phyloP scores from a whole-genome alignment of 1,140 invertebrate species.

The Drosophila sucinea region DNA sequence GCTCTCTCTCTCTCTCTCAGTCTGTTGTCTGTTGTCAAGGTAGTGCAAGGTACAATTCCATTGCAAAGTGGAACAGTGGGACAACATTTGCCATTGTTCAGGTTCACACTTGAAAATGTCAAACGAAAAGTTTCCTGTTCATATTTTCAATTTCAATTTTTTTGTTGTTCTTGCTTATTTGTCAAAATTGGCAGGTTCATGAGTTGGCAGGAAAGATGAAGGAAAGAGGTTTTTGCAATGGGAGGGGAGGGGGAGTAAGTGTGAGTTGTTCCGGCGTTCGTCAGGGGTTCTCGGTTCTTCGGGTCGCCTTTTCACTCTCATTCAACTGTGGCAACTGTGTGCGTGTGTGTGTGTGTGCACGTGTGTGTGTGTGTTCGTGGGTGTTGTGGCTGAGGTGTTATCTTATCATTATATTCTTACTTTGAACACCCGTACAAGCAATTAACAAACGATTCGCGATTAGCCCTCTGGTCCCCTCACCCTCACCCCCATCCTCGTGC shows the following conservation, averaged over 20 bases:
- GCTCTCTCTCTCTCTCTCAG: background rate
- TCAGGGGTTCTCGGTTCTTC: background rate
- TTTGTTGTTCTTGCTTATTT: background rate
- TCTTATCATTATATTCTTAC: constrained; percentile 76
- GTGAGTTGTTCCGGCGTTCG: background rate
- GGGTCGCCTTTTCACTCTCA: constrained; percentile 9
- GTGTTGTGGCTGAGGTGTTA: constrained; percentile 18
- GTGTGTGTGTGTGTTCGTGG: too few relatives aligned
- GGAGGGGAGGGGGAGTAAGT: background rate
- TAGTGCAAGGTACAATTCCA: constrained; percentile 54
- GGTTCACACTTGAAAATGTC: background rate
- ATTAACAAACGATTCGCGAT: constrained; percentile 76
- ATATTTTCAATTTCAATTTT: background rate
- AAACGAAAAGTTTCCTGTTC: background rate
- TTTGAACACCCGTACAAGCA: constrained; percentile 76
- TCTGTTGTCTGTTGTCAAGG: constrained; percentile 34
- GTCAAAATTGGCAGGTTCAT: constrained; percentile 5
- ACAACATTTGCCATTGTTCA: background rate
- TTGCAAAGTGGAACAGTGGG: constrained; percentile 42
- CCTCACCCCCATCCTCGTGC: background rate
- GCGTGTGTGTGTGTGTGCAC: too few relatives aligned
- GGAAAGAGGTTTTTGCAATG: background rate
- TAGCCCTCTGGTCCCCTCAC: constrained; percentile 19
- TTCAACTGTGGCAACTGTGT: background rate
- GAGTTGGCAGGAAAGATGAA: constrained; percentile 1